These are phyloP conservation scores for Gymnocheta viridis DNA, from an alignment of 2,888 invertebrate species.

Conservation along the genomic window DNA sequence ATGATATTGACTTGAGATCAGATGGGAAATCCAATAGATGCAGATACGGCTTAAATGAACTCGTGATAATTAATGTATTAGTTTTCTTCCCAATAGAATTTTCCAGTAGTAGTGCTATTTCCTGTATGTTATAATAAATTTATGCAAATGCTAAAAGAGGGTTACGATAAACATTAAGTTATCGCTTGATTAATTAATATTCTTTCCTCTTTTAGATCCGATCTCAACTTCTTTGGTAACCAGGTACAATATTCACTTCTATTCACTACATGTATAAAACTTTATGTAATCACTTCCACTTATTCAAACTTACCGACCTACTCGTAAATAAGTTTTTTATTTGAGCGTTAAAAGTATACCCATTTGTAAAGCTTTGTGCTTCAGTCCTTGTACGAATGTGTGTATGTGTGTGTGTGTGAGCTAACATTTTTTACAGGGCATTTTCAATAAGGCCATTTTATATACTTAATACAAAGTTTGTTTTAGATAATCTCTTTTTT, in stretches of 20 bases:
- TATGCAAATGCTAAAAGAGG: no score
- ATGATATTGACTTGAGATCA: no score
- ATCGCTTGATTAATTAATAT: no score
- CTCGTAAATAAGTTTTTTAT: background rate
- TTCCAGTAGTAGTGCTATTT: no score
- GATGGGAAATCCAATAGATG: no score
- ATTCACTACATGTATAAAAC: background rate
- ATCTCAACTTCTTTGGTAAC: background rate
- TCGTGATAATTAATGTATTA: no score
- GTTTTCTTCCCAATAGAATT: no score
- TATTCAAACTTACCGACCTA: background rate
- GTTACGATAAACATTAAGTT: no score
- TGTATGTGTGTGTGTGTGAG: background rate
- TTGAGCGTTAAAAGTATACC: background rate
- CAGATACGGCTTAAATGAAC: no score
- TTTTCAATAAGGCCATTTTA: conserved; percentile 40
- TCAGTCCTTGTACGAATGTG: no score
- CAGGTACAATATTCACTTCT: background rate
- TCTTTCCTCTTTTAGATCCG: background rate
- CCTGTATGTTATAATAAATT: no score
- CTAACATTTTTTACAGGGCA: conserved; percentile 14
- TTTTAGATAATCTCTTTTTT: conserved; percentile 48
- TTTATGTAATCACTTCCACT: background rate
- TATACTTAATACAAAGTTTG: conserved; percentile 35
- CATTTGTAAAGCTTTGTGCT: background rate